Evolutionary conservation across 1,140 invertebrate genomes (phyloP).

Genomic region (Aradophagus sp.): DNA sequence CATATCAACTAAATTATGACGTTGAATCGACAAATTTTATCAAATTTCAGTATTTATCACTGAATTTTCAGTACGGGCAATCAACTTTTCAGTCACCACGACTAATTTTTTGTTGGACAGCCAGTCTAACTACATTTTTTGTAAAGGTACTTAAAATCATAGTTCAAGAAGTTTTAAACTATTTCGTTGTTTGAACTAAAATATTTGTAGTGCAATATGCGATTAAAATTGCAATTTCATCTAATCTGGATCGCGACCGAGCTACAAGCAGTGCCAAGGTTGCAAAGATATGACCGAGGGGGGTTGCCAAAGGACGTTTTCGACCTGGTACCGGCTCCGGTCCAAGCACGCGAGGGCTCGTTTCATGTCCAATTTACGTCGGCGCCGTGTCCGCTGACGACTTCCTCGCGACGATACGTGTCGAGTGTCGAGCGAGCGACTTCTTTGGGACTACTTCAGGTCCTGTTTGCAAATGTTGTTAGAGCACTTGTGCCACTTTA

Average conservation of each 20-base stretch:
- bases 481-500: constrained; percentile 45
- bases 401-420: constrained; percentile 34
- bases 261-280: constrained; percentile 35
- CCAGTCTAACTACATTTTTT: too few relatives aligned
- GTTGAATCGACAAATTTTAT: too few relatives aligned
- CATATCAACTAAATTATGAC: too few relatives aligned
- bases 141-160: too few relatives aligned
- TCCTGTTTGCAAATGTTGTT: constrained; percentile 42
- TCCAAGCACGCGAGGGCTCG: constrained; percentile 31
- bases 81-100: too few relatives aligned
- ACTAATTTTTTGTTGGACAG: too few relatives aligned
- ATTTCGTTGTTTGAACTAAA: constrained; percentile 64
- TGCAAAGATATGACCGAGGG: constrained; percentile 24
- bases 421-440: constrained; percentile 42
- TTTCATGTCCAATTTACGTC: constrained; percentile 54
- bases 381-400: constrained; percentile 17
- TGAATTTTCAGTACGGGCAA: too few relatives aligned
- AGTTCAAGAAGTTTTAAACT: too few relatives aligned
- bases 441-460: constrained; percentile 49
- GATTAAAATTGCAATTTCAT: constrained; percentile 76
- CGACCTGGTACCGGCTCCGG: constrained; percentile 29
- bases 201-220: constrained; percentile 73
- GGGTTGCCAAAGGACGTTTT: constrained; percentile 51
- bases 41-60: too few relatives aligned
- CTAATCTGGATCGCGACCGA: constrained; percentile 62